A percentile compares a stretch with the other conserved stretches of the same genome.
phyloP scores from a whole-genome alignment of 1,140 invertebrate genomes.

The Heliconius hewitsoni region DNA sequence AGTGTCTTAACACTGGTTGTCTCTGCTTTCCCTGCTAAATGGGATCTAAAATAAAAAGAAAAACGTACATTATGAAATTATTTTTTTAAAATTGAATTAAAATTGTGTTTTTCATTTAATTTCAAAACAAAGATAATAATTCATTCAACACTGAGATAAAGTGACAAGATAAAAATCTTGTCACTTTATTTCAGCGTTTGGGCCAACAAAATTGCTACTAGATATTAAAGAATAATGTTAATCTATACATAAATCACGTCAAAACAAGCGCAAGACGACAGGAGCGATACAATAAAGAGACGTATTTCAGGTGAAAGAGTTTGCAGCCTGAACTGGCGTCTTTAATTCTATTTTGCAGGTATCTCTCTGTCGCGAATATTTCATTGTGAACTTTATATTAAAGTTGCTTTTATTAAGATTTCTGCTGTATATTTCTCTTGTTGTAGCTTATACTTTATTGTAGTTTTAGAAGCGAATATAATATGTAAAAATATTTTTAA shows the following conservation, averaged over 20 bases:
- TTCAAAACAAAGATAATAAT: no score
- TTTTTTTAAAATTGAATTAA: no score
- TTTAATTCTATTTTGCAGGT: conserved; percentile 6
- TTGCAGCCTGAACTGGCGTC: neutral
- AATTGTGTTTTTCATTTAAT: no score
- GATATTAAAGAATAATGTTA: neutral
- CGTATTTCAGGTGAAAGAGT: neutral
- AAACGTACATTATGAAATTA: no score
- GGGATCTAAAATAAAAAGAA: no score
- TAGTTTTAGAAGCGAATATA: neutral
- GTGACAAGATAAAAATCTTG: no score
- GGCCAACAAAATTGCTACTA: no score
- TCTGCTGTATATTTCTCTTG: neutral
- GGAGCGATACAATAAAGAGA: neutral
- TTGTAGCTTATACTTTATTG: neutral
- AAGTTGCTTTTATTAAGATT: neutral
- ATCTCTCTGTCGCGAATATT: neutral
- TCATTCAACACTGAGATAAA: no score
- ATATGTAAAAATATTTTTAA: no score
- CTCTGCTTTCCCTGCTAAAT: no score
- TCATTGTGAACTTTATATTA: conserved; percentile 5
- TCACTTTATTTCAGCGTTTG: no score
- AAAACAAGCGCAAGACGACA: neutral
- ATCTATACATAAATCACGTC: neutral
- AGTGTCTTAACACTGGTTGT: no score